Base-by-base conservation (phyloP, 2,797 vertebrate species). In the Sebastes kiyomatsui region DNA sequence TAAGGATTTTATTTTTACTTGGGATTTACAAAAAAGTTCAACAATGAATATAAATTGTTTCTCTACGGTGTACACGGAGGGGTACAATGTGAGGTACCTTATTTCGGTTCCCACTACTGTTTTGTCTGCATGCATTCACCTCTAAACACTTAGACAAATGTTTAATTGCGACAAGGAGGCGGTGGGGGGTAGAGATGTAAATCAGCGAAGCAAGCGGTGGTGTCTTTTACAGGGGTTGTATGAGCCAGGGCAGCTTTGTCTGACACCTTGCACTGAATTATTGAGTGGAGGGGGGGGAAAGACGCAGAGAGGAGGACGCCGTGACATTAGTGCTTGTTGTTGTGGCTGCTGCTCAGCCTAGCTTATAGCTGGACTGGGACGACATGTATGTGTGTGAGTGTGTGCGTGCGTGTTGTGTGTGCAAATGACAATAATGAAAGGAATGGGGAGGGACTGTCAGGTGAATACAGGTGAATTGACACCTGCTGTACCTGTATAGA, bases 191-290 rank as follows among this genome's bases (percentile, higher is more conserved):
- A 67, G 87, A 80, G 83, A 87, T 93, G 87, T 92, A 92, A 92
- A 94, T 93, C 92, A 94, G 93, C 90, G 67, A 88, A 93, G 88
- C 85, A 84, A 91, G 82, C 69, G n/a, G 83, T 64, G 93, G 94
- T 96, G 94, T 95, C 93, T 94, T 92, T 95, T 94, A 95, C 94
- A 92, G 83, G 89, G 89, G 72, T 89, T 94, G 93, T 92, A 92
- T 93, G 92, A 95, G 94, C 94, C 93, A 94, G 92, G 85, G 94
- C 94, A 96, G 95, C 95, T 96, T 96, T 96, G 96, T 96, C 95
- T 94, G 94, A 96, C 96, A 96, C 93, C 84, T 88, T 86, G 75
- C 90, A 84, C 90, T 96, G 90, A 96, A 96, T 96, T 95, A 96
- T 96, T 96, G 87, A 96, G 88, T 72, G 81, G 85, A 71, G 68